These are phyloP conservation scores for Hypolimnas misippus DNA, from an alignment of 2,888 invertebrate genomes.

Conservation along the genomic window DNA sequence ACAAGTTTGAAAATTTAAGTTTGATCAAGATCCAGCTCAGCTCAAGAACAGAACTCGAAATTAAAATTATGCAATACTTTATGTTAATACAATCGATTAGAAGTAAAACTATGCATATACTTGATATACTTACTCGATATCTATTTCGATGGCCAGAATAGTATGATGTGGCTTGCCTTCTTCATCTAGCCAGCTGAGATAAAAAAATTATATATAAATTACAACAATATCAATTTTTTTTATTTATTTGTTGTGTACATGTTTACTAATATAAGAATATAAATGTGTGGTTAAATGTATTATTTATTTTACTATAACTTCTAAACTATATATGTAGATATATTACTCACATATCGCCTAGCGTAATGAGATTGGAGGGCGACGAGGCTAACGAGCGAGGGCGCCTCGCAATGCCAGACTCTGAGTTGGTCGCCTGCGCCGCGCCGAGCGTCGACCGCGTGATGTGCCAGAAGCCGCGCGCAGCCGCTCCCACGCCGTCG, in stretches of 20 bases:
- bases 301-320: too few relatives aligned
- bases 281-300: too few relatives aligned
- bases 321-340: too few relatives aligned
- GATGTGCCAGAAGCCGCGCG: constrained; percentile 69
- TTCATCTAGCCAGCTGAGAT: constrained; percentile 72
- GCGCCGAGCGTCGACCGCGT: constrained; percentile 62
- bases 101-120: too few relatives aligned
- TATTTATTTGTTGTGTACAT: too few relatives aligned
- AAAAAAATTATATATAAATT: neutral
- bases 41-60: too few relatives aligned
- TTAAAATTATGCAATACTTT: too few relatives aligned
- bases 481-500: constrained; percentile 59
- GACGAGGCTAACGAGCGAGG: constrained; percentile 54
- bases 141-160: constrained; percentile 71
- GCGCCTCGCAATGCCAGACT: constrained; percentile 49
- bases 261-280: too few relatives aligned
- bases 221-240: neutral
- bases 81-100: too few relatives aligned
- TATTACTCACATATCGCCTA: constrained; percentile 61
- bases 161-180: constrained; percentile 72
- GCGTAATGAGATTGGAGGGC: constrained; percentile 50
- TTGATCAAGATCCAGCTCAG: too few relatives aligned
- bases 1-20: too few relatives aligned
- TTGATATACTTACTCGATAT: constrained; percentile 67
- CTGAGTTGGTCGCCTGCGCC: constrained; percentile 54